Percentiles rank a stretch among this genome's conserved stretches.
Evolutionary conservation across 2,888 invertebrate species (phyloP).

Genomic region (Calliopum simillimum): DNA sequence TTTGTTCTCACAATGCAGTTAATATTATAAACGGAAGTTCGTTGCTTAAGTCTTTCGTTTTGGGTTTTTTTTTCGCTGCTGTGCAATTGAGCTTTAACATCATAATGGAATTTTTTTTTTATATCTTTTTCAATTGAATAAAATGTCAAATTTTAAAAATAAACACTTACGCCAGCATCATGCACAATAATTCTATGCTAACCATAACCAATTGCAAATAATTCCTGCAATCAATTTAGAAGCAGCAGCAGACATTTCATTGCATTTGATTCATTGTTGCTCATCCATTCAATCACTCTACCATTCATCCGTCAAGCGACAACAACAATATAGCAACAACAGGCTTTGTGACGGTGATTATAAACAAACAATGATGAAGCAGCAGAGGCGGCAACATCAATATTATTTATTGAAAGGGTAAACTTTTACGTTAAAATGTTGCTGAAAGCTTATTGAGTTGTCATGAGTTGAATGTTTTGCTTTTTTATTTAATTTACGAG

Average conservation of each 20-base stretch:
- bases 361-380: not conserved
- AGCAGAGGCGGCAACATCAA: too few species aligned
- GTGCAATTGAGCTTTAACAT: too few species aligned
- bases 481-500: too few species aligned
- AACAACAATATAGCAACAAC: not conserved
- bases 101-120: too few species aligned
- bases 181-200: not conserved
- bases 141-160: slow-evolving; percentile 5
- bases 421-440: not conserved
- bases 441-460: slow-evolving; percentile 9
- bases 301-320: not conserved
- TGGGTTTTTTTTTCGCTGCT: too few species aligned
- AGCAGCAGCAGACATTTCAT: not conserved
- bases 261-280: not conserved
- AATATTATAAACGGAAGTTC: too few species aligned
- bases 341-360: not conserved
- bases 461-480: too few species aligned
- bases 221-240: not conserved
- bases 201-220: not conserved
- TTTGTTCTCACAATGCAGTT: too few species aligned
- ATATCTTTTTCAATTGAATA: not conserved
- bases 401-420: too few species aligned
- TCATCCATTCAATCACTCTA: too few species aligned
- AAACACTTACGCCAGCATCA: not conserved
- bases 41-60: too few species aligned